Evolutionary conservation across 2,888 invertebrate genomes (phyloP).

Genomic region (Diarsia dahlii): DNA sequence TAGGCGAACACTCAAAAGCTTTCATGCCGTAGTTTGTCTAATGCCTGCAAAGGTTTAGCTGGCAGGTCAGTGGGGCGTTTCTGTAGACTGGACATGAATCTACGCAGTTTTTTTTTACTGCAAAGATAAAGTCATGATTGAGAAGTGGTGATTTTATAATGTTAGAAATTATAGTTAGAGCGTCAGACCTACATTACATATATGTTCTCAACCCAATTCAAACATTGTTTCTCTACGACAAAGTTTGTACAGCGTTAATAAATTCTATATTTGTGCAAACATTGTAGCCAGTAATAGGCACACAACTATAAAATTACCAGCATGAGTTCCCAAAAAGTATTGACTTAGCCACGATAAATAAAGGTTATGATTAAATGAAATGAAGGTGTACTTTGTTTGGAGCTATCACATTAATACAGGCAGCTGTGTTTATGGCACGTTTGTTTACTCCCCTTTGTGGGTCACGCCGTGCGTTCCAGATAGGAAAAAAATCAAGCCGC

Average conservation of each 20-base stretch:
- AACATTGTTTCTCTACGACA: background rate
- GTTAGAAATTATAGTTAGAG: background rate
- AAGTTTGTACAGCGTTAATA: constrained; percentile 8
- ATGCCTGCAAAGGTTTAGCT: constrained; percentile 60
- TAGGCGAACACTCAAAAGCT: constrained; percentile 69
- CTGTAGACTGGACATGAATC: constrained; percentile 14
- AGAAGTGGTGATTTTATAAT: background rate
- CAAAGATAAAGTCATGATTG: background rate
- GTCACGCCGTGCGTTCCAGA: constrained; percentile 62
- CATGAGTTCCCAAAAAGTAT: constrained; percentile 37
- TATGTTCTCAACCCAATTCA: background rate
- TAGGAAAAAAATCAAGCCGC: constrained; percentile 65
- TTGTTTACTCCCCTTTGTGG: constrained; percentile 70
- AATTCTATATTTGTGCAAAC: background rate
- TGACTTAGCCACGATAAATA: constrained; percentile 43
- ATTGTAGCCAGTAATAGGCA: constrained; percentile 11
- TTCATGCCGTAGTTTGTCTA: constrained; percentile 64
- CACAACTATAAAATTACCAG: constrained; percentile 29
- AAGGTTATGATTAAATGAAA: constrained; percentile 57
- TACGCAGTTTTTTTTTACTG: background rate
- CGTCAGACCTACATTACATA: background rate
- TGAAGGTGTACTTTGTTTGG: constrained; percentile 73
- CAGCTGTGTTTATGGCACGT: constrained; percentile 73
- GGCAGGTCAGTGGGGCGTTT: constrained; percentile 45
- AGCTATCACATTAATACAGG: constrained; percentile 75